Evolutionary conservation across 2,113 vertebrate genomes (phyloP), one percentile per base, ranked within the genome.

Genomic region (Phocoena phocoena): DNA sequence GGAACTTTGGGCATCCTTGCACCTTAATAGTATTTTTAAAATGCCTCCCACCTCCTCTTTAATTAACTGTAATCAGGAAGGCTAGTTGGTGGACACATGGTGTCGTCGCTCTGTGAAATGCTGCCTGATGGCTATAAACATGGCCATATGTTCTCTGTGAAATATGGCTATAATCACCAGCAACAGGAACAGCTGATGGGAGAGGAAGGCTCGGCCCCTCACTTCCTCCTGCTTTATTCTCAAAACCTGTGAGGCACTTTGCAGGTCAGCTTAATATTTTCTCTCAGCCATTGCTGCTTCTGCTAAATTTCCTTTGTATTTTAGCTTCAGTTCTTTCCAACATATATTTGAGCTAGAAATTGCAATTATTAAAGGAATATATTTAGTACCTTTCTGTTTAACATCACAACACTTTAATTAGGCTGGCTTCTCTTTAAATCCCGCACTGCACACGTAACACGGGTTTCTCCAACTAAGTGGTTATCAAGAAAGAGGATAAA

Each of bases 11-110:
- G 94, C 95, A 88, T 98, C 93, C 97, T 96, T 71, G 83, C 91
- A 92, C 96, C 86, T 97, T 98, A 97, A 93, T 97, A 96, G 98
- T 98, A 98, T 97, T 98, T 98, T 95, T 89, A 97, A 98, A 98
- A 95, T 90, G 92, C 97, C 96, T 98, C 97, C 98, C 96, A 97
- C 96, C 98, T 98, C 98, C 97, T 97, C 97, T 95, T 98, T 98
- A 98, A 99, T 99, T 98, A 98, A 98, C 98, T 98, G 97, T 96
- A 98, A 98, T 98, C 98, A 98, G 97, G 98, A 98, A 98, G 98
- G 98, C 98, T 99, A 98, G 98, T 98, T 98, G 97, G 97, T 98
- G 98, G 98, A 98, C 98, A 98, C 98, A 98, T 98, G 98, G 98
- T 98, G 98, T 98, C 33, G 0, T 97, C 96, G 98, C 98, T 97